phyloP scores from a whole-genome alignment of 2,113 vertebrate genomes.

The Scophthalmus maximus region DNA sequence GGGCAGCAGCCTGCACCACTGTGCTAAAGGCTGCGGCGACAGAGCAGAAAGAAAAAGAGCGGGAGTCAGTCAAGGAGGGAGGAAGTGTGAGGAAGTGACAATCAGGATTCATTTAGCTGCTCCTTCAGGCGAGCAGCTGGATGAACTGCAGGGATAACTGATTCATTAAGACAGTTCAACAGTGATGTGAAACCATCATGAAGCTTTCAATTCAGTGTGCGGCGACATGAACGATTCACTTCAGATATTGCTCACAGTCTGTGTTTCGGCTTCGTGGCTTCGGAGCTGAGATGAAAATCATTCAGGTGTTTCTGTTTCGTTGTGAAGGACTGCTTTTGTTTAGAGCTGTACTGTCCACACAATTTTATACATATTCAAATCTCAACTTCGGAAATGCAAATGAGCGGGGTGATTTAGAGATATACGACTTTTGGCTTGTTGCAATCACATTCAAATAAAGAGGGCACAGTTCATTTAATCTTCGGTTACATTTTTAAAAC shows the following conservation, averaged over 20 bases:
- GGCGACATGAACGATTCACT: neutral
- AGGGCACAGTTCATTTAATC: neutral
- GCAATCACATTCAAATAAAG: neutral
- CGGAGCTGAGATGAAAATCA: neutral
- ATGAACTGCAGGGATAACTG: conserved; percentile 1
- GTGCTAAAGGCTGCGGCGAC: conserved; percentile 87
- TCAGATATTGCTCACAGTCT: neutral
- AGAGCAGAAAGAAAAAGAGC: conserved; percentile 4
- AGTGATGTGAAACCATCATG: neutral
- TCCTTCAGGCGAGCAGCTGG: neutral
- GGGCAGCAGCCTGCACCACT: conserved; percentile 87
- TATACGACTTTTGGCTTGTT: no score
- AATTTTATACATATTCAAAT: neutral
- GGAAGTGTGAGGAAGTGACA: conserved; percentile 1
- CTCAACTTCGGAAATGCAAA: neutral
- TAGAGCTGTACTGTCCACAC: no score
- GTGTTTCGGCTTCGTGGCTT: neutral
- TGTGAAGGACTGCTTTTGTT: neutral
- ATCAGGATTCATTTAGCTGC: neutral
- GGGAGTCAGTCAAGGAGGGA: conserved; percentile 9
- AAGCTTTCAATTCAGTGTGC: neutral
- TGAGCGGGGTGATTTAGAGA: no score
- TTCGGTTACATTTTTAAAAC: neutral
- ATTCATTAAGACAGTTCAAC: conserved; percentile 12
- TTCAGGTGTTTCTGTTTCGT: neutral